Evolutionary conservation across 2,113 vertebrate species (phyloP).

Genomic region (Coreoperca whiteheadi): DNA sequence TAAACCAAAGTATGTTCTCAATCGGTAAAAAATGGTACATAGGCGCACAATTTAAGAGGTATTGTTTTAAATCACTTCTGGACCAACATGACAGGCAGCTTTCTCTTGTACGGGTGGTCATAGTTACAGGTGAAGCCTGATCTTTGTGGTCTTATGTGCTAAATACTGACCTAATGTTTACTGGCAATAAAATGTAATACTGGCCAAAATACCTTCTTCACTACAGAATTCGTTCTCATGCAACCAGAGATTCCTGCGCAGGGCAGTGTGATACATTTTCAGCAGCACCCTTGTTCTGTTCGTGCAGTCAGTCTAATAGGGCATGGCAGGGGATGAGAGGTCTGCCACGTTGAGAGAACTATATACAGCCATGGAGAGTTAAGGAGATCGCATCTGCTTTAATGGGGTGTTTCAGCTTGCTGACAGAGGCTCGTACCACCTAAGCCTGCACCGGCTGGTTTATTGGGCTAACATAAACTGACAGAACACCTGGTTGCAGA

Average conservation of each 20-base stretch:
- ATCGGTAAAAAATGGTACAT: neutral
- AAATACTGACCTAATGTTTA: neutral
- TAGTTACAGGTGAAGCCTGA: neutral
- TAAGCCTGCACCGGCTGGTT: conserved; percentile 57
- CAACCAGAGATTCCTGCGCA: neutral
- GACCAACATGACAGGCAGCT: neutral
- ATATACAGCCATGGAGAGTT: conserved; percentile 37
- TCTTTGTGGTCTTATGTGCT: neutral
- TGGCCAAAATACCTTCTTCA: neutral
- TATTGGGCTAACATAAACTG: conserved; percentile 74
- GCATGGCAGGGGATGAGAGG: conserved; percentile 51
- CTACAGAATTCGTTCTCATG: neutral
- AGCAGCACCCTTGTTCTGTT: conserved; percentile 5
- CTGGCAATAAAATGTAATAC: neutral
- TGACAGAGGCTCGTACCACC: conserved; percentile 38
- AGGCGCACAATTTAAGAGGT: neutral
- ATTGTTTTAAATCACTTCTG: neutral
- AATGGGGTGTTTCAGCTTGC: conserved; percentile 48
- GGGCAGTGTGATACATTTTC: conserved; percentile 2
- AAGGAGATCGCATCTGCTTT: conserved; percentile 49
- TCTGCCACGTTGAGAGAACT: conserved; percentile 38
- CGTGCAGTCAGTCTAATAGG: conserved; percentile 41
- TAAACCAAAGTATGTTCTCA: neutral
- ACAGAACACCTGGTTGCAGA: conserved; percentile 80
- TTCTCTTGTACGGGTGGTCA: neutral